Base-by-base conservation (phyloP, 2,797 vertebrate species). In the Potorous gilbertii region DNA sequence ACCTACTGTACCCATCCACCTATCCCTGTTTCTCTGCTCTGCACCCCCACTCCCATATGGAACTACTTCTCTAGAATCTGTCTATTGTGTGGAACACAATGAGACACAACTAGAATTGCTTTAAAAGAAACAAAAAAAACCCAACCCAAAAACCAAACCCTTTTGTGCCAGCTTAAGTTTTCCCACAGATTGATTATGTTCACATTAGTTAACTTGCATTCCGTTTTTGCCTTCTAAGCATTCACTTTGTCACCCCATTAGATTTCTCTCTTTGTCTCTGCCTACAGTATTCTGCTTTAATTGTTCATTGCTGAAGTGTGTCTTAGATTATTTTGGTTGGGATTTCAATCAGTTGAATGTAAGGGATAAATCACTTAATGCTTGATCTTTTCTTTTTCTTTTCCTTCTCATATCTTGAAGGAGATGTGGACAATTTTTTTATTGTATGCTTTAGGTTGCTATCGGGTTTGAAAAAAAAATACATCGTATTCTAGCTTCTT, bases 51-150 rank as follows among this genome's bases (percentile, higher is more conserved):
- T 56, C 34, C 62, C 62, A 66, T 34, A 34, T 52, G 52, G 34
- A 74, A 74, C 34, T 74, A 18, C 62, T 74, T 74, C 40, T 74
- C 34, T 74, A 34, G 62, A 74, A n/a, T n/a, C 40, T 5, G 3
- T 46, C 2, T 46, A 87, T 50, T 74, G 34, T 54, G 31, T 31
- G 9, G 14, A 54, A 50, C 66, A 92, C 94, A 92, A 28, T 50
- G 62, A 96, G 93, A 10, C 12, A 55, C n/a, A 74, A 74, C 34
- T 74, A 1, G 54, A 94, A 91, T 57, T 95, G 90, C 95, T 95
- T 81, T n/a, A 18, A n/a, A 95, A 92, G 93, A 96, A 95, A 57
- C 56, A n/a, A 62, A 13, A 31, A 29, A 31, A 11, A 59, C 31
- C 13, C 59, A 56, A 52, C 56, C 56, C 56, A 1, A 55, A 55